Percentiles rank a stretch among this genome's conserved stretches.
These are phyloP conservation scores for Cotesia typhae DNA, from an alignment of 1,140 invertebrate genomes.

Conservation along the genomic window DNA sequence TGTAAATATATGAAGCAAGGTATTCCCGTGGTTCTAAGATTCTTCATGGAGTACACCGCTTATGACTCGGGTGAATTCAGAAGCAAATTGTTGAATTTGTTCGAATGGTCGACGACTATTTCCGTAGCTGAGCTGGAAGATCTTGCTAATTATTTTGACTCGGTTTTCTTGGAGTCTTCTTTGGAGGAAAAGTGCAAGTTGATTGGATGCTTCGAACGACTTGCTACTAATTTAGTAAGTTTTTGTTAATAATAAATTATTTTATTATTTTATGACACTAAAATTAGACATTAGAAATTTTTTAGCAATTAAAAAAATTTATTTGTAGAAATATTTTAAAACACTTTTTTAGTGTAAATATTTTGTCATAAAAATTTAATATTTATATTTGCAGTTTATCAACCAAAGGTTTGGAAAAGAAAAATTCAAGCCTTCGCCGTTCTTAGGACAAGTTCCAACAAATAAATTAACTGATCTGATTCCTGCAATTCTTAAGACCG, in stretches of 20 bases:
- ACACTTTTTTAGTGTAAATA: not conserved
- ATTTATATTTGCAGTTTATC: slow-evolving; percentile 44
- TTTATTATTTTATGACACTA: not conserved
- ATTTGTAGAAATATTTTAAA: no score
- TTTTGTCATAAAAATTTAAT: slow-evolving; percentile 13
- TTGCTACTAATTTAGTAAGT: slow-evolving; percentile 55
- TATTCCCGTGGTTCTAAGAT: slow-evolving; percentile 56
- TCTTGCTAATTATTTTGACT: slow-evolving; percentile 48
- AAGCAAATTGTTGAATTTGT: slow-evolving; percentile 48
- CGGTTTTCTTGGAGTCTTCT: slow-evolving; percentile 53
- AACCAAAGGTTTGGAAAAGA: slow-evolving; percentile 42
- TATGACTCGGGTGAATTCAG: slow-evolving; percentile 50
- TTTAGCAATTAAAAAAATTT: no score
- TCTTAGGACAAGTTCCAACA: slow-evolving; percentile 47
- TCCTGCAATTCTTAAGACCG: slow-evolving; percentile 38
- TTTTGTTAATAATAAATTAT: not conserved
- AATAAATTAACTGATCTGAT: slow-evolving; percentile 47
- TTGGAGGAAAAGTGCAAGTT: slow-evolving; percentile 53
- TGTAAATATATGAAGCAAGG: slow-evolving; percentile 61
- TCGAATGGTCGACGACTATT: slow-evolving; percentile 56
- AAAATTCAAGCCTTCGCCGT: slow-evolving; percentile 41
- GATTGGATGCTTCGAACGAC: slow-evolving; percentile 48
- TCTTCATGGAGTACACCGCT: slow-evolving; percentile 56
- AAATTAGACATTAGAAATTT: no score
- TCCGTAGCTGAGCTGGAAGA: slow-evolving; percentile 49